Conservation (phyloP, 1,140 invertebrate genomes). For the Zaprionus davidi region DNA sequence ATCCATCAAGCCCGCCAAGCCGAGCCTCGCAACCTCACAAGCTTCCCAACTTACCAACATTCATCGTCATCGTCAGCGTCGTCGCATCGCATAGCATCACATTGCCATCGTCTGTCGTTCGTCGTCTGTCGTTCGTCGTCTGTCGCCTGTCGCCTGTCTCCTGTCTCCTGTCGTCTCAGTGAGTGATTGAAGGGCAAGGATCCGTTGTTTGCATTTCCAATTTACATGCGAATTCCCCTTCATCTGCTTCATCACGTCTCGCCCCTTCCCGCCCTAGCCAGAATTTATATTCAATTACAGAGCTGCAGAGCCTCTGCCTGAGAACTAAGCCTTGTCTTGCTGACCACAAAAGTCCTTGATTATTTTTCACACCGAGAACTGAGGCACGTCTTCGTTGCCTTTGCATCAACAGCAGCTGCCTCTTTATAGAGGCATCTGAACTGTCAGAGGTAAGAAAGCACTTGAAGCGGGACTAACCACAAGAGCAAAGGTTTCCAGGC, state of each 20-base stretch:
- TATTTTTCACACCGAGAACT: conserved; percentile 38
- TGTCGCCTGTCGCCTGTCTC: conserved; percentile 35
- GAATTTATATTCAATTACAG: conserved; percentile 71
- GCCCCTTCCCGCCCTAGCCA: conserved; percentile 28
- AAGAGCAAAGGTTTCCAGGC: conserved; percentile 5
- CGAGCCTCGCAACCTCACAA: conserved; percentile 15
- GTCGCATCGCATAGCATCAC: conserved; percentile 4
- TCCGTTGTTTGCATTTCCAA: conserved; percentile 73
- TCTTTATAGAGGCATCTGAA: conserved; percentile 6
- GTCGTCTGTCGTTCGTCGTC: conserved; percentile 16
- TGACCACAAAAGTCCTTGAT: conserved; percentile 36
- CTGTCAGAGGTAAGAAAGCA: background rate
- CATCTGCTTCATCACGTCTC: conserved; percentile 15
- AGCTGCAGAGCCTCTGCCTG: conserved; percentile 25
- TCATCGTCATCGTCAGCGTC: conserved; percentile 9
- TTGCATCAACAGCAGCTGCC: conserved; percentile 38
- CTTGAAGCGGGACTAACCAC: background rate
- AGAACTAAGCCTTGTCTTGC: conserved; percentile 23
- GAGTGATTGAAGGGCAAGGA: conserved; percentile 78
- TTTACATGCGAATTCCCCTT: conserved; percentile 59
- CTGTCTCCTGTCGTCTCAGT: conserved; percentile 31
- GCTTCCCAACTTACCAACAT: conserved; percentile 2
- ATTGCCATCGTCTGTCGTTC: conserved; percentile 32
- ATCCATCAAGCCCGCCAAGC: conserved; percentile 74
- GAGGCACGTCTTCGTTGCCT: conserved; percentile 37